A percentile compares a stretch with the other conserved stretches of the same genome.
These are phyloP conservation scores for Dasypogon diadema DNA, from an alignment of 2,888 invertebrate species.

Conservation along the genomic window DNA sequence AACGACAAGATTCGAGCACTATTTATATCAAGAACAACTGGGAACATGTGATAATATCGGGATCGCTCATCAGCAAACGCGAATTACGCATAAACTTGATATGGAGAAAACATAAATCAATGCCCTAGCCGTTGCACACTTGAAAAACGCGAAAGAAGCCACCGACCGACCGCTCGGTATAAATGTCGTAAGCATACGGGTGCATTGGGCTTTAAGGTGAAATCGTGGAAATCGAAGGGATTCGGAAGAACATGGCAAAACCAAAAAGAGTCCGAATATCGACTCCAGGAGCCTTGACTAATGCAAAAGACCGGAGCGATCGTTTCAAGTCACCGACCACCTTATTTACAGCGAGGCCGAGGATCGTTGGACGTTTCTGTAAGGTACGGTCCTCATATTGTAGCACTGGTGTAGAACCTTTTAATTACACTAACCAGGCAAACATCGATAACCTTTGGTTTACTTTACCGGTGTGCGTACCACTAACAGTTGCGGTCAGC, in stretches of 20 bases:
- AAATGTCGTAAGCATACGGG: slow-evolving; percentile 55
- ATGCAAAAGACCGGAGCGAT: slow-evolving; percentile 53
- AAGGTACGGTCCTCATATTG: slow-evolving; percentile 43
- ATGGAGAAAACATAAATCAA: slow-evolving; percentile 55
- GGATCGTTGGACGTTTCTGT: slow-evolving; percentile 45
- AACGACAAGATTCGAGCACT: slow-evolving; percentile 3
- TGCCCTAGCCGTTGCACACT: slow-evolving; percentile 51
- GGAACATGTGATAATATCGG: slow-evolving; percentile 43
- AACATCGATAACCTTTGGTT: slow-evolving; percentile 52
- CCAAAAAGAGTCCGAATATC: neutral
- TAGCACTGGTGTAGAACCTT: slow-evolving; percentile 55
- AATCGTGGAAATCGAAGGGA: slow-evolving; percentile 54
- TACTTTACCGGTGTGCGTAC: slow-evolving; percentile 15
- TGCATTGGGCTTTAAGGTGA: slow-evolving; percentile 53
- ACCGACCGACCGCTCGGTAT: slow-evolving; percentile 42
- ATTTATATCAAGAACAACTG: slow-evolving; percentile 29
- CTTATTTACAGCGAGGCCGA: slow-evolving; percentile 36
- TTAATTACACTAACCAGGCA: slow-evolving; percentile 54
- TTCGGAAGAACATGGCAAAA: slow-evolving; percentile 47
- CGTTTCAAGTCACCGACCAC: slow-evolving; percentile 56
- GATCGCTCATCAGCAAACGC: slow-evolving; percentile 47
- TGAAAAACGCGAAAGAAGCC: slow-evolving; percentile 50
- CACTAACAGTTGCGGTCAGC: neutral
- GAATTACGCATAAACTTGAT: slow-evolving; percentile 56
- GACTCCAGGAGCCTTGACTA: slow-evolving; percentile 50